These are phyloP conservation scores for Mohoua ochrocephala DNA, from an alignment of 2,113 vertebrate species.

Conservation along the genomic window DNA sequence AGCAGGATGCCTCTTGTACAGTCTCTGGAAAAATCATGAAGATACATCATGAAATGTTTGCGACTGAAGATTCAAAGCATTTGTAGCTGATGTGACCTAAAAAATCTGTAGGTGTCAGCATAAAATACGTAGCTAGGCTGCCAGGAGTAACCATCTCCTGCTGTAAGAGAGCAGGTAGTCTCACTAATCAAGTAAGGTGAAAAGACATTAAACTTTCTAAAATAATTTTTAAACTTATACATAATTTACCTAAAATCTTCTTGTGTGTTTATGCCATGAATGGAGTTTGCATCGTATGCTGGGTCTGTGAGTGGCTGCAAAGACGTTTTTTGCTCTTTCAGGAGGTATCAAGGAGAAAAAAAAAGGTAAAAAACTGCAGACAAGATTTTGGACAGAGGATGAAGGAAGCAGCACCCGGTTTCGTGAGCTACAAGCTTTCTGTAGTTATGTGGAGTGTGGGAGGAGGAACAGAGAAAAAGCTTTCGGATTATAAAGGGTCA, in stretches of 20 bases:
- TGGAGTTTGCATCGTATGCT: background rate
- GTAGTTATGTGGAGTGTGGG: background rate
- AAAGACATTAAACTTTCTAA: background rate
- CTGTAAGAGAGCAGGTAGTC: background rate
- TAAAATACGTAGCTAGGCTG: background rate
- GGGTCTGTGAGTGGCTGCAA: accelerated
- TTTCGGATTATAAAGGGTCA: background rate
- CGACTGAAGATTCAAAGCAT: background rate
- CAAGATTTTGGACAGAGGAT: background rate
- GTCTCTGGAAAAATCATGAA: background rate
- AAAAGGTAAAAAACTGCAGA: background rate
- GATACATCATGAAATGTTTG: background rate
- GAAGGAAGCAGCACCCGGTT: accelerated
- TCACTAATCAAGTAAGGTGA: background rate
- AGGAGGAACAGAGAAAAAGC: background rate
- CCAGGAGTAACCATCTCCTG: background rate
- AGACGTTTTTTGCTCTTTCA: background rate
- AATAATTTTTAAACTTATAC: background rate
- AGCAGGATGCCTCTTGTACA: accelerated
- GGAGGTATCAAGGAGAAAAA: background rate
- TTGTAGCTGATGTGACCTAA: background rate
- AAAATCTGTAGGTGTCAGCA: background rate
- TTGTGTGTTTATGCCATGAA: background rate
- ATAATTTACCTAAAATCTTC: background rate
- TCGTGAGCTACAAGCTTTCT: background rate